Evolutionary conservation across 2,888 invertebrate genomes (phyloP).

Genomic region (Thelaira solivaga): DNA sequence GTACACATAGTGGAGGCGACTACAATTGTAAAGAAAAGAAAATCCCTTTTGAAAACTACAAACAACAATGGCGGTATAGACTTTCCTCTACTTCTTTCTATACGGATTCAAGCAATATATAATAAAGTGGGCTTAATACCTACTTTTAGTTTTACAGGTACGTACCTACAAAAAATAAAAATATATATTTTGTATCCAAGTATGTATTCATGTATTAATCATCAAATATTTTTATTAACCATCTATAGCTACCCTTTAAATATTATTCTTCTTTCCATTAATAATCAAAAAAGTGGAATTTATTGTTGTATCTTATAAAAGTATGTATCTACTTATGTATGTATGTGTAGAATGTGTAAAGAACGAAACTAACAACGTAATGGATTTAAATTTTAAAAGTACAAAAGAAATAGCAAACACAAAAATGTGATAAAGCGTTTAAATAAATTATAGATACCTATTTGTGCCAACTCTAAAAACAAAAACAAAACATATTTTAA

Average conservation of each 20-base stretch:
- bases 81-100: conserved; percentile 1
- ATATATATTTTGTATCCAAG: not conserved
- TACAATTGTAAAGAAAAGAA: conserved; percentile 28
- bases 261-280: too few species aligned
- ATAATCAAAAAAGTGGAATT: too few species aligned
- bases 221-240: not conserved
- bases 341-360: not conserved
- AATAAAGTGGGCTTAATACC: conserved; percentile 52
- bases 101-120: not conserved
- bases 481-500: conserved; percentile 6
- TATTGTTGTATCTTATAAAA: too few species aligned
- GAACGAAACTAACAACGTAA: conserved; percentile 17
- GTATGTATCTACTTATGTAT: too few species aligned
- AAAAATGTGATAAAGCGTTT: conserved; percentile 31
- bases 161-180: not conserved
- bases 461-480: conserved; percentile 10
- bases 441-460: conserved; percentile 15
- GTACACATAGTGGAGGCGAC: conserved; percentile 36
- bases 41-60: conserved; percentile 15
- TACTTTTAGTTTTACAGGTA: too few species aligned
- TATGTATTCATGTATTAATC: not conserved
- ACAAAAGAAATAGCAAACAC: not conserved
- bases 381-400: conserved; percentile 30
- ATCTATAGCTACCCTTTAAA: not conserved
- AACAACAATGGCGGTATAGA: conserved; percentile 41